Base-by-base conservation (phyloP, 2,888 invertebrate species). In the Vannuccia rotundouncinata region DNA sequence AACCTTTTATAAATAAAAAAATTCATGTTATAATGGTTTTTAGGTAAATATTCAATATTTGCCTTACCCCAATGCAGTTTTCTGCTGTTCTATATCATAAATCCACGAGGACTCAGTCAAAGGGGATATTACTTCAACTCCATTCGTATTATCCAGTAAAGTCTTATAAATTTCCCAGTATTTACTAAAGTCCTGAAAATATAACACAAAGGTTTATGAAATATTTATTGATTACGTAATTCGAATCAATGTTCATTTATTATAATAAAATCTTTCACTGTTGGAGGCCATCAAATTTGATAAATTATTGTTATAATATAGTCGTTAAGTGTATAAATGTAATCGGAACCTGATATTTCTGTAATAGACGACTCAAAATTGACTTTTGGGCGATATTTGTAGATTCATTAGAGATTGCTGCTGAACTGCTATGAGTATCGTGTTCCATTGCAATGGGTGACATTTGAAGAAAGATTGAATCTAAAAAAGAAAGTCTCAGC, bases 331-430 rank as follows among this genome's bases (percentile, higher is more conserved):
- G n/a, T n/a, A n/a, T n/a, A n/a, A n/a, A n/a, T n/a, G n/a, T n/a
- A n/a, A n/a, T n/a, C n/a, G n/a, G n/a, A n/a, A 66, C 66, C 66
- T 66, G 66, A 22, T 66, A 66, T 66, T 66, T 66, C 22, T 66
- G 66, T 66, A 66, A 66, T 22, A 66, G 66, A 66, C 66, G 66
- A 22, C 22, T n/a, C 13, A 66, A 27, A 66, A 66, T 27, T 22
- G 66, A 5, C 66, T 22, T 5, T 66, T 66, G 66, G 25, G 66
- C 66, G 2, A 13, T 27, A 66, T 5, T 13, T 22, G 10, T 66
- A 22, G 10, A 5, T 22, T 27, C 66, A 66, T 66, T 66, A 22
- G 22, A 66, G 25, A 2, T n/a, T 66, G 10, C 66, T 13, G 10
- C 66, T 13, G 66, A 22, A 66, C 10, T 22, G 5, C 45, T 45